Base-by-base conservation (phyloP, 2,797 vertebrate genomes). In the Triplophysa yarkandensis region DNA sequence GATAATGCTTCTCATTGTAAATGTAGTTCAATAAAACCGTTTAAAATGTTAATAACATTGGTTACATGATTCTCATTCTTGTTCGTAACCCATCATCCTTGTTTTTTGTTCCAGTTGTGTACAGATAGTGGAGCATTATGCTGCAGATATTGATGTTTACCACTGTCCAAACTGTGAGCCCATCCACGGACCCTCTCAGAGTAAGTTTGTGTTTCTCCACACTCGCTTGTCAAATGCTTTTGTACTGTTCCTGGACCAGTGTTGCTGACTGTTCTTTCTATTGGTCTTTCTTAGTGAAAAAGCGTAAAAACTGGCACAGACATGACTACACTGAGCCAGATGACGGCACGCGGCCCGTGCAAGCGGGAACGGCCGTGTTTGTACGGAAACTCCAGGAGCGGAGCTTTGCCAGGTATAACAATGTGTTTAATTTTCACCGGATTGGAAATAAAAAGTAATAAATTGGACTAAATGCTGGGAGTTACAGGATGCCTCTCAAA, bases 141-240 rank as follows among this genome's bases (percentile, higher is more conserved):
- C 98, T 69, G 92, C 95, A 87, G 97, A 98, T 84, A 98, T 99
- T 69, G 98, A 99, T 82, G 92, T 98, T 4, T 99, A 99, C 88
- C 96, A 98, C 90, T 99, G 98, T 92, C 98, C 98, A 79, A 98
- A 95, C 91, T 99, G 98, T 89, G 93, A 95, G 73, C 86, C 93
- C 71, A 86, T 93, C 71, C 95, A 94, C 19, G 98, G 97, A 87
- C 91, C 95, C 88, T 99, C 95, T 84, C 60, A 72, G 70, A 81
- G 82, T 83, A 73, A 77, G 82, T 70, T 25, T 68, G 58, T 39
- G 5, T 48, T 32, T 32, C 41, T 23, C 17, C 44, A 19, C 23
- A 4, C 14, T 14, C 67, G 57, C 14, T 52, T 28, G 46, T 63
- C 17, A 25, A 10, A 14, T 41, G 27, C 25, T 25, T 28, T 52